phyloP scores from a whole-genome alignment of 2,888 invertebrate genomes.

The Spodoptera exigua region DNA sequence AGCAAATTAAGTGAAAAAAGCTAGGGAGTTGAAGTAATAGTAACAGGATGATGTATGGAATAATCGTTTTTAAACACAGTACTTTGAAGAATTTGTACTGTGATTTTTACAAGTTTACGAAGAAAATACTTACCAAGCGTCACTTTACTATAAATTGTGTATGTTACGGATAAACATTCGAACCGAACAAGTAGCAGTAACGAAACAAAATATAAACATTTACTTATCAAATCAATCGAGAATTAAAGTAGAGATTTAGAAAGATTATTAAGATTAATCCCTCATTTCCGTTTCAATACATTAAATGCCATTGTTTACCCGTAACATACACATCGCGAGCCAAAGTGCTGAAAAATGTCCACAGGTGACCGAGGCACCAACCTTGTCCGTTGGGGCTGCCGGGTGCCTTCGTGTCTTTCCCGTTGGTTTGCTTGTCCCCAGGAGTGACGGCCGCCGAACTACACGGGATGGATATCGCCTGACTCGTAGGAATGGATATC shows the following conservation, averaged over 20 bases:
- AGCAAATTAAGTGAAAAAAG: constrained; percentile 72
- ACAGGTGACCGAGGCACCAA: constrained; percentile 68
- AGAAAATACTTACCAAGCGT: constrained; percentile 29
- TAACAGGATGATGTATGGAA: constrained; percentile 43
- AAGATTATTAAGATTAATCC: no score
- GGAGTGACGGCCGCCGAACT: constrained; percentile 65
- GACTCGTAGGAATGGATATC: constrained; percentile 68
- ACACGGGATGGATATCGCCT: constrained; percentile 71
- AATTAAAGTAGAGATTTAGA: no score
- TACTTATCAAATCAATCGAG: no score
- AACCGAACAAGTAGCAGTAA: neutral
- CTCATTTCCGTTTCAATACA: neutral
- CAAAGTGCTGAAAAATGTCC: constrained; percentile 41
- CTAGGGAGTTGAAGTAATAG: constrained; percentile 61
- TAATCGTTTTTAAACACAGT: constrained; percentile 17
- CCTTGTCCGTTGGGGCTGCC: constrained; percentile 75
- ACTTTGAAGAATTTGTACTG: neutral
- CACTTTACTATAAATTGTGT: neutral
- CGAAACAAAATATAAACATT: no score
- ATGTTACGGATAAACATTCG: constrained; percentile 16
- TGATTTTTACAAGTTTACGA: neutral
- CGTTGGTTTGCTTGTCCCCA: constrained; percentile 63
- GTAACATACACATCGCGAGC: constrained; percentile 19
- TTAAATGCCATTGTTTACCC: constrained; percentile 1
- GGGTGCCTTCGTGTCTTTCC: constrained; percentile 87